Percentiles rank a stretch among this genome's conserved stretches.
Evolutionary conservation across 2,113 vertebrate genomes (phyloP).

Genomic region (Mesembrinibis cayennensis): DNA sequence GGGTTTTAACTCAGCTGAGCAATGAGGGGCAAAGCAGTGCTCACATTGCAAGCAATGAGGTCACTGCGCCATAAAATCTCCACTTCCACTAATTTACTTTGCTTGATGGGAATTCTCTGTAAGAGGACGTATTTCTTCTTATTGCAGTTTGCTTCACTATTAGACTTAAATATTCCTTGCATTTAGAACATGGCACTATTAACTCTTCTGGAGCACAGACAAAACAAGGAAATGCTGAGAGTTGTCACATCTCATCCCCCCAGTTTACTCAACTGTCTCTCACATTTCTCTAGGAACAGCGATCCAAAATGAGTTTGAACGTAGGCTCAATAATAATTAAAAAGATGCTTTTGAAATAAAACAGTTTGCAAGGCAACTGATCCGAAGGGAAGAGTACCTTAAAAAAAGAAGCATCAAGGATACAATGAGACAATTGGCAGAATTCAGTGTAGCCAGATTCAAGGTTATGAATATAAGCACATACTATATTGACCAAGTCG

Average conservation of each 20-base stretch:
- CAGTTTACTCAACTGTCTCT: neutral
- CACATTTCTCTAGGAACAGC: neutral
- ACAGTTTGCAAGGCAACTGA: neutral
- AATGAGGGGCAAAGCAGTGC: neutral
- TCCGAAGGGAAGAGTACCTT: neutral
- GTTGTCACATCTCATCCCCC: neutral
- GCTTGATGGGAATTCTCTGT: neutral
- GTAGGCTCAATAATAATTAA: neutral
- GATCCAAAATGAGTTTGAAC: neutral
- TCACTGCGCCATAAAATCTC: neutral
- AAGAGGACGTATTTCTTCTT: neutral
- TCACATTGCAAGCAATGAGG: neutral
- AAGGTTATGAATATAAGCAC: neutral
- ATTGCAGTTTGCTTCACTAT: neutral
- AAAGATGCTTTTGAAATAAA: neutral
- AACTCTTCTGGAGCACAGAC: neutral
- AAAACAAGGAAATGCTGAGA: neutral
- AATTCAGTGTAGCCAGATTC: neutral
- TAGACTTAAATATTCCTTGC: neutral
- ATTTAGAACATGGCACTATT: neutral
- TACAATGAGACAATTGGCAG: neutral
- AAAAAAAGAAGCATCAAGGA: neutral
- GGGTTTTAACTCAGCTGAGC: neutral
- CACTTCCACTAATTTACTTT: neutral
- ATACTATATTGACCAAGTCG: neutral